Evolutionary conservation across 2,888 invertebrate species (phyloP).

Genomic region (Ecdyonurus torrentis): DNA sequence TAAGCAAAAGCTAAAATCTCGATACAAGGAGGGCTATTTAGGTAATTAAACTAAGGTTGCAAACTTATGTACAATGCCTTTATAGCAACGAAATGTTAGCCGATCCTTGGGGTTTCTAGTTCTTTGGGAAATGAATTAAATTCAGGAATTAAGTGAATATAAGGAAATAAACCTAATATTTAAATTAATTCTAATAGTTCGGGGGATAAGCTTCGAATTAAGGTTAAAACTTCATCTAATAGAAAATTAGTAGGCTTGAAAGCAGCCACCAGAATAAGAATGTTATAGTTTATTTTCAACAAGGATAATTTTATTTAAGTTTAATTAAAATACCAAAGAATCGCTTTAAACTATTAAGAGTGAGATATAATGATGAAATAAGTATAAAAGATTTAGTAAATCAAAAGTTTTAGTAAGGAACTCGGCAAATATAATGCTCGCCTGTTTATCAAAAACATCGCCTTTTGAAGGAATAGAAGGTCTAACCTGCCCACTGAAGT

Average conservation of each 20-base stretch:
- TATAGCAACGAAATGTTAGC: conserved; percentile 46
- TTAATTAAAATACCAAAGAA: conserved; percentile 24
- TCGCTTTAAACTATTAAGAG: conserved; percentile 26
- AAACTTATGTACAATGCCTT: conserved; percentile 43
- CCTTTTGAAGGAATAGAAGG: conserved; percentile 45
- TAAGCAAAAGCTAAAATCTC: conserved; percentile 30
- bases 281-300: conserved; percentile 29
- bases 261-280: conserved; percentile 35
- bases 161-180: conserved; percentile 18
- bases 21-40: conserved; percentile 45
- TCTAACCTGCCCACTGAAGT: conserved; percentile 55
- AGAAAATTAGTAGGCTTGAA: conserved; percentile 34
- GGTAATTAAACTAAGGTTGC: conserved; percentile 37
- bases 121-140: conserved; percentile 44
- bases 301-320: conserved; percentile 28
- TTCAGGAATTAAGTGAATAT: conserved; percentile 23
- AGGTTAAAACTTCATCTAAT: conserved; percentile 7
- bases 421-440: conserved; percentile 45
- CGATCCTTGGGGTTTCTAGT: conserved; percentile 50
- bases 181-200: conserved; percentile 30
- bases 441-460: conserved; percentile 67
- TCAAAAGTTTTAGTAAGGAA: conserved; percentile 35
- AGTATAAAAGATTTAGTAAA: conserved; percentile 11
- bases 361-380: conserved; percentile 21
- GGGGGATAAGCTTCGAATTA: conserved; percentile 40